Base-by-base conservation (phyloP, 2,888 invertebrate genomes). In the Phlogophora meticulosa region DNA sequence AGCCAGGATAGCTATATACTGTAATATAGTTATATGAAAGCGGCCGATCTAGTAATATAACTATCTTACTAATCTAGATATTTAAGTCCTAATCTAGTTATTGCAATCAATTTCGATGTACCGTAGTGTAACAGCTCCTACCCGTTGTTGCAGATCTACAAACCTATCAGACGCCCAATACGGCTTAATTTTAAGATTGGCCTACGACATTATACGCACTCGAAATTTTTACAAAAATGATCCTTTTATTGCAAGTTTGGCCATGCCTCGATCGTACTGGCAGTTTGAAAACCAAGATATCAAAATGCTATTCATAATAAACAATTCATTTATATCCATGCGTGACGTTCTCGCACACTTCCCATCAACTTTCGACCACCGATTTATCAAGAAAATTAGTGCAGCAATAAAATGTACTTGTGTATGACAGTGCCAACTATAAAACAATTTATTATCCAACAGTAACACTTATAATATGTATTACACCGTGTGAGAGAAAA, bases 401-500 rank as follows among this genome's bases (percentile, higher is more conserved):
- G 34, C 13, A 10, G 1, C 22, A 36, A 55, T 1, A 36, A 43
- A 38, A n/a, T n/a, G 46, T 17, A 59, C n/a, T 24, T 7, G 32
- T 13, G 10, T 10, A 28, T 49, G 48, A 49, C 48, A 62, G 24
- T 55, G 49, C 9, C 53, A 24, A 36, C 43, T 55, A 34, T 64
- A 17, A 22, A 36, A 64, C 36, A 64, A 56, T 64, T 17, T 46
- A 52, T 71, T 40, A 64, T 36, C 22, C 51, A 61, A 52, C 38
- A 40, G 36, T 42, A 22, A 57, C 36, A 66, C 38, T 36, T 71
- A 17, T 4, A n/a, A 32, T 7, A 38, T 58, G n/a, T 45, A 61
- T 51, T 34, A 46, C 40, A 52, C 46, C 7, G 46, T 62, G 61
- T 53, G 60, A 67, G 72, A 66, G 64, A 80, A 80, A 72, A 78